Conservation (phyloP, 2,113 vertebrate genomes). For the Catharus minimus region DNA sequence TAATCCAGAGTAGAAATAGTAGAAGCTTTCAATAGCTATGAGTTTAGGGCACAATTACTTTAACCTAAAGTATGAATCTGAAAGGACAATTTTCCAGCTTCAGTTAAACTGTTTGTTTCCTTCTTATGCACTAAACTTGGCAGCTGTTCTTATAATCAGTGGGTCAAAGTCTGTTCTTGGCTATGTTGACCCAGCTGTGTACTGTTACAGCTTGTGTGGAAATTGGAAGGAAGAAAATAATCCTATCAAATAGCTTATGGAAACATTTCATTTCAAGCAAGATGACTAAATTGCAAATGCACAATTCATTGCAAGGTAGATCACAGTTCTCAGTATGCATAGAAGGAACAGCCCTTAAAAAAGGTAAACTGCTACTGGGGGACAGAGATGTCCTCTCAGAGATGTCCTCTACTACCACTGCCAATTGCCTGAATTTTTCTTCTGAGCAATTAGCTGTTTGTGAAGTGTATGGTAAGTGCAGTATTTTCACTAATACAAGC, state of each 20-base stretch:
- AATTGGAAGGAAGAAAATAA: background rate
- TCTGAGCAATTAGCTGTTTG: background rate
- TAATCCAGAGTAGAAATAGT: background rate
- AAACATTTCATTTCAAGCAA: background rate
- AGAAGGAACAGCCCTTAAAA: background rate
- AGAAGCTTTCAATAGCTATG: background rate
- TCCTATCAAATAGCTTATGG: background rate
- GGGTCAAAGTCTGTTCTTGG: background rate
- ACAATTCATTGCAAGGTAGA: background rate
- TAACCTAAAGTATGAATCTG: background rate
- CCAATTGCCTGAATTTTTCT: background rate
- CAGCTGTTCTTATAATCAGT: background rate
- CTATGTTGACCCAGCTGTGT: constrained; percentile 21
- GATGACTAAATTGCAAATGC: background rate
- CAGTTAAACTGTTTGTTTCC: background rate
- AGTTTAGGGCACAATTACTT: background rate
- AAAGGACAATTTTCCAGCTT: background rate
- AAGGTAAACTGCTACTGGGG: background rate
- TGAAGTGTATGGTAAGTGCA: background rate
- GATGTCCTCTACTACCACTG: background rate
- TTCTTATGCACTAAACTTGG: background rate
- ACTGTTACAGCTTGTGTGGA: background rate
- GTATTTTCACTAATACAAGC: too few species aligned
- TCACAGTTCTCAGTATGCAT: background rate
- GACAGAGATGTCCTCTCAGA: background rate